Percentiles rank a stretch among this genome's conserved stretches.
Conservation (phyloP, 1,140 invertebrate species). For the Microvelia longipes region DNA sequence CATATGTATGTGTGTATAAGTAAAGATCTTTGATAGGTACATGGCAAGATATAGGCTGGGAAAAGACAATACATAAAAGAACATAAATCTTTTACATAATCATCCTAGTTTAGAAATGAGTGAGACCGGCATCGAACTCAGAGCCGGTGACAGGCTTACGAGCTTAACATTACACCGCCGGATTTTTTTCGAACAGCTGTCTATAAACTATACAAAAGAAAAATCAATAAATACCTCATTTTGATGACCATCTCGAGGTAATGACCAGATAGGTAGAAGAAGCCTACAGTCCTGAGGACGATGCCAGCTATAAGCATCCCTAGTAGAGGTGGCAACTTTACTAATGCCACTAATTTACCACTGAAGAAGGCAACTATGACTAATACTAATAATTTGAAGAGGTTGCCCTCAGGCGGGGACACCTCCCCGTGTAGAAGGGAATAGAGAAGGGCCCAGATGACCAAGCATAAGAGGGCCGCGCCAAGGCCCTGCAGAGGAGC, state of each 20-base stretch:
- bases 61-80: too few species aligned
- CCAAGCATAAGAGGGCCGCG: conserved; percentile 8
- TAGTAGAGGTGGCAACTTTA: conserved; percentile 20
- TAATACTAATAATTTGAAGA: conserved; percentile 19
- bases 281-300: conserved; percentile 19
- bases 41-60: too few species aligned
- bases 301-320: conserved; percentile 26
- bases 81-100: too few species aligned
- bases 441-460: conserved; percentile 17
- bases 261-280: conserved; percentile 19
- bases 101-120: too few species aligned
- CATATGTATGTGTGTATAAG: too few species aligned
- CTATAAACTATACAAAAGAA: background rate
- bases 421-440: conserved; percentile 11
- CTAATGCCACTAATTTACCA: conserved; percentile 13
- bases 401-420: conserved; percentile 17
- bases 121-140: too few species aligned
- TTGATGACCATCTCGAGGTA: conserved; percentile 19
- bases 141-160: too few species aligned
- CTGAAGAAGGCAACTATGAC: conserved; percentile 18
- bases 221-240: conserved; percentile 15
- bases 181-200: too few species aligned
- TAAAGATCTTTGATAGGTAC: too few species aligned
- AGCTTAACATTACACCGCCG: too few species aligned
- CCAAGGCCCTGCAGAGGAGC: conserved; percentile 13